These are phyloP conservation scores for Callipepla californica DNA, from an alignment of 2,113 vertebrate species.

Conservation along the genomic window DNA sequence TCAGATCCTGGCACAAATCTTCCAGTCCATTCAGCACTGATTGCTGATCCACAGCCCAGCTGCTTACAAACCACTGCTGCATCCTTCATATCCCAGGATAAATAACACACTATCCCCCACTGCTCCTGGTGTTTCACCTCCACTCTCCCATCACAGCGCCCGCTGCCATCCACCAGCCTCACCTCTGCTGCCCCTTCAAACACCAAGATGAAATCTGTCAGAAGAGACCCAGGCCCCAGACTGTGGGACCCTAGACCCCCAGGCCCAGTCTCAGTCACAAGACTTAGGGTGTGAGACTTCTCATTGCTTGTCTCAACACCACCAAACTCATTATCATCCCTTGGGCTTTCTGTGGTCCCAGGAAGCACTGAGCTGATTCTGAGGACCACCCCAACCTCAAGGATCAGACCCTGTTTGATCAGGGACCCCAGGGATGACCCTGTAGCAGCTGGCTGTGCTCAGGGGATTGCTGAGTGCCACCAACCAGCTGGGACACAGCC, in stretches of 20 bases:
- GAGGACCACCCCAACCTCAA: not conserved
- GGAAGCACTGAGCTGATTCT: not conserved
- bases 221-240: fast-evolving
- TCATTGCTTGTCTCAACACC: no score
- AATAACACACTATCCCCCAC: not conserved
- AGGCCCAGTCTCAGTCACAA: no score
- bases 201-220: fast-evolving
- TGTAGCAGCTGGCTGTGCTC: not conserved
- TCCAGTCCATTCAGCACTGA: not conserved
- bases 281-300: not conserved
- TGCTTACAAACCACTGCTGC: not conserved
- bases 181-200: not conserved
- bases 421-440: no score
- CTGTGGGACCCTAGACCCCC: no score
- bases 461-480: not conserved
- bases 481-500: no score
- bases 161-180: not conserved
- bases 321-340: no score
- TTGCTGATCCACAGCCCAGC: not conserved
- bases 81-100: not conserved
- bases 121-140: not conserved
- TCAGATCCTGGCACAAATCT: not conserved
- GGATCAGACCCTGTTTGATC: no score
- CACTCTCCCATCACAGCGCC: not conserved
- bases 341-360: no score